Conservation (phyloP, 2,888 invertebrate species). For the Diploptera punctata region DNA sequence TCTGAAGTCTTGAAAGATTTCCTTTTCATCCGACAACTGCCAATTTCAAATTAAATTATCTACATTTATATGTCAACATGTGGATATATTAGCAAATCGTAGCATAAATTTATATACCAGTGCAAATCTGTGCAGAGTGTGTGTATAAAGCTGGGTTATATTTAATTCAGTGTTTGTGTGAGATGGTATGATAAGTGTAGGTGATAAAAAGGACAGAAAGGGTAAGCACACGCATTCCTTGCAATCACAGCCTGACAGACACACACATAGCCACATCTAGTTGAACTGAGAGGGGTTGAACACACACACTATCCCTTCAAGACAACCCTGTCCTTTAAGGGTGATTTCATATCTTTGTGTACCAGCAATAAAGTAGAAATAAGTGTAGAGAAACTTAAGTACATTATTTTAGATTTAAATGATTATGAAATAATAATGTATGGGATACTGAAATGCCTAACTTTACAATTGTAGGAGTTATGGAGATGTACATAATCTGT, state of each 20-base stretch:
- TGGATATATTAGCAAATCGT: background rate
- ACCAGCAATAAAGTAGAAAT: background rate
- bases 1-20: background rate
- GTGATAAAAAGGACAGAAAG: background rate
- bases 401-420: no score
- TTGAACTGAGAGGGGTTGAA: background rate
- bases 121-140: constrained; percentile 10
- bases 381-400: constrained; percentile 22
- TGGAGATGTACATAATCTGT: no score
- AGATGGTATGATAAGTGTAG: background rate
- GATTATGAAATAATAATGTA: no score
- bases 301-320: constrained; percentile 25
- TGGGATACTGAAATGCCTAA: constrained; percentile 2
- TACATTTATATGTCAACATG: background rate
- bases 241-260: constrained; percentile 28
- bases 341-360: no score
- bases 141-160: background rate
- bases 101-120: background rate
- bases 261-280: constrained; percentile 16
- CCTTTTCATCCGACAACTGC: background rate
- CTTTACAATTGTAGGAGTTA: background rate
- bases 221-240: constrained; percentile 32
- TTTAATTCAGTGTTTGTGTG: background rate
- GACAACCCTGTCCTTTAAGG: constrained; percentile 33
- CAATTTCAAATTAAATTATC: background rate